phyloP scores from a whole-genome alignment of 2,113 vertebrate species.

The Ptilonorhynchus violaceus region DNA sequence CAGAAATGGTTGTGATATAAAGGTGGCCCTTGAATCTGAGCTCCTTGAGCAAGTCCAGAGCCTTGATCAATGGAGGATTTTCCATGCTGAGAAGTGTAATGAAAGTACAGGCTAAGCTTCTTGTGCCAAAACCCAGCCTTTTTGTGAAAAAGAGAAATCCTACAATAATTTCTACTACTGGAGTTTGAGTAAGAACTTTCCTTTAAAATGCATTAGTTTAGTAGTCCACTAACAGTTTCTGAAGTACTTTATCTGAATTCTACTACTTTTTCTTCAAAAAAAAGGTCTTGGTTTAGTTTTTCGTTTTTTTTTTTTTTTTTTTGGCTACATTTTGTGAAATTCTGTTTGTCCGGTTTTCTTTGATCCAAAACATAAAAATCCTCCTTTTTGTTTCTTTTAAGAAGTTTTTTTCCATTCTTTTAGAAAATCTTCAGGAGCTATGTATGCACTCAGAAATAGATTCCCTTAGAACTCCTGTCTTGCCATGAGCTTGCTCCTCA shows the following conservation, averaged over 20 bases:
- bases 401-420: background rate
- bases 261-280: background rate
- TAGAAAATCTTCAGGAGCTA: background rate
- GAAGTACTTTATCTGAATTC: background rate
- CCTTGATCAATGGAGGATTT: background rate
- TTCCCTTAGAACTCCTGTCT: conserved; percentile 12
- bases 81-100: background rate
- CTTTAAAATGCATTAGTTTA: background rate
- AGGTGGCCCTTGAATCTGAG: background rate
- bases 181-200: background rate
- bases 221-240: background rate
- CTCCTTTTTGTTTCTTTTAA: background rate
- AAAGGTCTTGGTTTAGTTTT: background rate
- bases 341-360: conserved; percentile 30
- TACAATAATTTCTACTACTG: background rate
- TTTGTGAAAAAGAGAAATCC: background rate
- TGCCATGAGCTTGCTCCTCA: background rate
- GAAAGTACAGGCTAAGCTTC: background rate
- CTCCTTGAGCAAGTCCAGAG: background rate
- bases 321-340: background rate
- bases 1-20: background rate
- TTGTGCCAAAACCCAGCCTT: background rate
- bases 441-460: background rate
- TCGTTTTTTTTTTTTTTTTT: background rate
- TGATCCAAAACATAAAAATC: background rate